Evolutionary conservation across 2,797 vertebrate genomes (phyloP).

Genomic region (Gambelia wislizenii): DNA sequence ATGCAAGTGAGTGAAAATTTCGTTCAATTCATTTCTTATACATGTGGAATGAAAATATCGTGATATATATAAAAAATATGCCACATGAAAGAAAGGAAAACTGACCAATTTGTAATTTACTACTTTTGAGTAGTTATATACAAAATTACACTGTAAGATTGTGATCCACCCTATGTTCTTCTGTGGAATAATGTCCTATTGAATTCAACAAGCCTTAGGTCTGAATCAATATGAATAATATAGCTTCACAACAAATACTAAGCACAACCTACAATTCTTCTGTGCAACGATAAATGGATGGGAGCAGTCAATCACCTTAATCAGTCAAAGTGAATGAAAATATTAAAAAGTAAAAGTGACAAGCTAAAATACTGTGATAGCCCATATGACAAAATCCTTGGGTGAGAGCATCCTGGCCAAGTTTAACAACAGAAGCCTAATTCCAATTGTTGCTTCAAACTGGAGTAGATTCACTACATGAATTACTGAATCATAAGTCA

Average conservation of each 20-base stretch:
- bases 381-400: not conserved
- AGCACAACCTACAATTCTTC: not conserved
- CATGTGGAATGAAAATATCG: no score
- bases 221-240: not conserved
- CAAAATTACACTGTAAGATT: not conserved
- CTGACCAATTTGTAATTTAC: no score
- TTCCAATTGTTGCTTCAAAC: no score
- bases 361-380: not conserved
- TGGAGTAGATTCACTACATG: no score
- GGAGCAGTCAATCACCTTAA: not conserved
- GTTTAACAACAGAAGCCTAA: no score
- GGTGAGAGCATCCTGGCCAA: no score
- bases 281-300: not conserved
- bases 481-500: no score
- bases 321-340: not conserved
- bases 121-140: no score
- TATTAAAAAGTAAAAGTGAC: not conserved
- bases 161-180: not conserved
- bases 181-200: not conserved
- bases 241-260: not conserved
- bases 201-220: not conserved
- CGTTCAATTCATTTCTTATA: no score
- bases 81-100: no score
- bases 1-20: no score
- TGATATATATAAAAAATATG: no score